Conservation (phyloP, 1,140 invertebrate genomes). For the Palaemon carinicauda region DNA sequence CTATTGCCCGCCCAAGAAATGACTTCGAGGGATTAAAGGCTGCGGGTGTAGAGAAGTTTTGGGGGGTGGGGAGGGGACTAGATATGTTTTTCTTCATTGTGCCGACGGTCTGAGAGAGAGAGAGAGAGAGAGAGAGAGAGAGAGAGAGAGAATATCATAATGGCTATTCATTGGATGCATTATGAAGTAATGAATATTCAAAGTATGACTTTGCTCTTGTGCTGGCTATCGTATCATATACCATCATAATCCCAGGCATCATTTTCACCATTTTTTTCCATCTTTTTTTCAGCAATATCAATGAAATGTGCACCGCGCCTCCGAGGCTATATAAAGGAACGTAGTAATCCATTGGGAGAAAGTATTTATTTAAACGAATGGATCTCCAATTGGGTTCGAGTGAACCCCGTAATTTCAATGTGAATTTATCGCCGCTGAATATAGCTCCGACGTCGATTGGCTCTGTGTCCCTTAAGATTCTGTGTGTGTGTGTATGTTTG, state of each 20-base stretch:
- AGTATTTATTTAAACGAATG: neutral
- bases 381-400: conserved; percentile 8
- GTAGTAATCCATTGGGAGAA: neutral
- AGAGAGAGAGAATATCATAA: neutral
- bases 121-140: neutral
- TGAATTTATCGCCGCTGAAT: conserved; percentile 45
- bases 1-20: conserved; percentile 20
- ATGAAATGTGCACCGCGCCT: too few relatives aligned
- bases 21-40: neutral
- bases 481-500: conserved; percentile 14
- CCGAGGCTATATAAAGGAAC: neutral
- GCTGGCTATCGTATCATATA: too few relatives aligned
- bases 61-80: neutral
- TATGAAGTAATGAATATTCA: too few relatives aligned
- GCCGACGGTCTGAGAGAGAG: neutral
- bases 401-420: conserved; percentile 28
- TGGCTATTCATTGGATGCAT: neutral
- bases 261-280: too few relatives aligned
- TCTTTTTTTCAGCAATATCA: too few relatives aligned
- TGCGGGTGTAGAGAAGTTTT: too few relatives aligned
- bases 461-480: conserved; percentile 39
- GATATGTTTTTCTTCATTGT: neutral
- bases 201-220: too few relatives aligned
- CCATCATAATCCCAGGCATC: too few relatives aligned
- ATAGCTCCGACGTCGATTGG: conserved; percentile 38